Evolutionary conservation across 2,113 vertebrate genomes (phyloP), one percentile per base, ranked within the genome.

Genomic region (Steatornis caripensis): DNA sequence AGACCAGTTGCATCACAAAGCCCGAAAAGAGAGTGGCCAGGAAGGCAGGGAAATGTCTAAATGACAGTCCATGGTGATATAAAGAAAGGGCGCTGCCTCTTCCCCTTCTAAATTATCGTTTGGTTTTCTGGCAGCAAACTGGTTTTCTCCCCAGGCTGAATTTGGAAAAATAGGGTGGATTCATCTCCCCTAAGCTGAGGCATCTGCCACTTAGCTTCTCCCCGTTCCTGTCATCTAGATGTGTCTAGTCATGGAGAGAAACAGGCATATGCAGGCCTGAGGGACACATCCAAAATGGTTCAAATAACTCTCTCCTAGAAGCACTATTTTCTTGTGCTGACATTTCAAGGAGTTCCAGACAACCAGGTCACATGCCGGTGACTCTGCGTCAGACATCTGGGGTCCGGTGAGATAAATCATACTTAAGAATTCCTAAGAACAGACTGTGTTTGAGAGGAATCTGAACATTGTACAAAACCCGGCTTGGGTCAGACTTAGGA

Each of bases 381-480:
- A 66, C 51, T 55, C 43, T 86, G 39, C 65, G 79, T 86, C 57
- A 75, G 76, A 34, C 49, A 83, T 39, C 41, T 79, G 21, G 24
- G 15, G 11, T 69, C 76, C 55, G 34, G 18, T 64, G 34, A 64
- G 43, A 68, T 55, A 36, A 75, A 24, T 70, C 49, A 5, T 15
- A 5, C 36, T 71, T n/a, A 53, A 53, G 32, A 55, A 26, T 19
- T 51, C 60, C 32, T 29, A 30, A 66, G 37, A 74, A 45, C 51
- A 65, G 43, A 34, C n/a, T 41, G 21, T 66, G 72, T 68, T 70
- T 68, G 93, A 81, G 91, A 79, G 90, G 96, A 89, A 92, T 97
- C 84, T 95, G 96, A 97, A 96, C 97, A 98, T 98, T 97, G 97
- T 97, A 96, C 97, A 95, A 97, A 98, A 96, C 96, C 97, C 48